Percentiles rank a stretch among this genome's conserved stretches.
These are phyloP conservation scores for Arctia plantaginis DNA, from an alignment of 2,888 invertebrate species.

Conservation along the genomic window DNA sequence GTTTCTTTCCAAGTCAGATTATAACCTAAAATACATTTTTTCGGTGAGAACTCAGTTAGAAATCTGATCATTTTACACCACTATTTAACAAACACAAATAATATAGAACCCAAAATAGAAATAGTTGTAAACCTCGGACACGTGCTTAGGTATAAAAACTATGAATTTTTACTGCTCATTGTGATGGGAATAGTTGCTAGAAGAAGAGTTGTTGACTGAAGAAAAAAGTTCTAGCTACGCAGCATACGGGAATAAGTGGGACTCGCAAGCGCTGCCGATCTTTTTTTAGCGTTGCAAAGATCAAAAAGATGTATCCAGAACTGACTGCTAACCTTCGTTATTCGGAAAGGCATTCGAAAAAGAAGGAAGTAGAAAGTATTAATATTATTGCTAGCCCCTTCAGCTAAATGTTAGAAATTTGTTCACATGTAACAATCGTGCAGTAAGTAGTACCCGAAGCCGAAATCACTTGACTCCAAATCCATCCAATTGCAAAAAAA, in stretches of 20 bases:
- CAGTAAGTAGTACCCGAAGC: too few species aligned
- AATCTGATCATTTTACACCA: not conserved
- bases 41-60: not conserved
- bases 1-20: slow-evolving; percentile 83
- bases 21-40: slow-evolving; percentile 67
- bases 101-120: not conserved
- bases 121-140: too few species aligned
- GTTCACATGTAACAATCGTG: too few species aligned
- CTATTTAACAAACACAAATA: not conserved
- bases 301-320: not conserved
- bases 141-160: too few species aligned
- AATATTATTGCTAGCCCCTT: too few species aligned
- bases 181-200: too few species aligned
- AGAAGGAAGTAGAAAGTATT: not conserved
- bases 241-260: not conserved
- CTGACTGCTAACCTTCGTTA: not conserved
- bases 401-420: too few species aligned
- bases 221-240: not conserved
- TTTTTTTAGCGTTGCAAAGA: not conserved
- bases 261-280: not conserved
- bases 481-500: not conserved
- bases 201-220: too few species aligned
- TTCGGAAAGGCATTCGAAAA: not conserved
- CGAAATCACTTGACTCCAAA: too few species aligned
- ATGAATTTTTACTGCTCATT: too few species aligned